Conservation (phyloP, 2,888 invertebrate species). For the Neoascia interrupta region DNA sequence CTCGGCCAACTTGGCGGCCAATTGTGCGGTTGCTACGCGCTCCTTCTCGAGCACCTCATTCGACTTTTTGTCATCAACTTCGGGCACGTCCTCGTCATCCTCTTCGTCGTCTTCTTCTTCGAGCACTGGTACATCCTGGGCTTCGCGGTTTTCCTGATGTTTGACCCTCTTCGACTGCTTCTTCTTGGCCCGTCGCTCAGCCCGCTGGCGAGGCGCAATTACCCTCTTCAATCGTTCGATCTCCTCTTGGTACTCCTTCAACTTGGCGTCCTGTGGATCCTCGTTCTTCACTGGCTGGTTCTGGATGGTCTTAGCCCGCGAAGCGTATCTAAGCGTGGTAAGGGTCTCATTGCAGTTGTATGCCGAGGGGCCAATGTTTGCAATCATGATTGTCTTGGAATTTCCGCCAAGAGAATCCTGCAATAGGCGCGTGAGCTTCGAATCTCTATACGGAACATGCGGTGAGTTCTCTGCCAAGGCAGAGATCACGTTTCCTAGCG, state of each 20-base stretch:
- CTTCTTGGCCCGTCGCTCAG: slow-evolving; percentile 75
- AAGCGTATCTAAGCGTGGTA: slow-evolving; percentile 97
- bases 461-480: slow-evolving; percentile 96
- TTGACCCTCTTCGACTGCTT: slow-evolving; percentile 74
- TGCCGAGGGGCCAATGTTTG: slow-evolving; percentile 98
- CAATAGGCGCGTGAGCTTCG: slow-evolving; percentile 95
- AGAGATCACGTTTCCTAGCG: slow-evolving; percentile 99
- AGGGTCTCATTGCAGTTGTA: slow-evolving; percentile 99
- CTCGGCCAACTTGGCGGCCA: slow-evolving; percentile 88
- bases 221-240: slow-evolving; percentile 86
- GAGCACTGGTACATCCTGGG: slow-evolving; percentile 70
- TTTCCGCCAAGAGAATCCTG: slow-evolving; percentile 99
- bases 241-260: slow-evolving; percentile 97
- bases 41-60: slow-evolving; percentile 83
- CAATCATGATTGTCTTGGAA: slow-evolving; percentile 99
- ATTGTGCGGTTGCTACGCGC: slow-evolving; percentile 86
- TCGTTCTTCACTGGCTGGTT: slow-evolving; percentile 99
- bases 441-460: slow-evolving; percentile 98
- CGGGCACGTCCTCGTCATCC: slow-evolving; percentile 77
- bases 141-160: slow-evolving; percentile 76
- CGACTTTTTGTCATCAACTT: slow-evolving; percentile 76
- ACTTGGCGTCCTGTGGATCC: slow-evolving; percentile 98
- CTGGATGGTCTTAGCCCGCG: slow-evolving; percentile 98
- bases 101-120: slow-evolving; percentile 77
- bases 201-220: slow-evolving; percentile 79